A percentile compares a stretch with the other conserved stretches of the same genome.
These are phyloP conservation scores for Reticulitermes speratus DNA, from an alignment of 1,140 invertebrate species.

Conservation along the genomic window DNA sequence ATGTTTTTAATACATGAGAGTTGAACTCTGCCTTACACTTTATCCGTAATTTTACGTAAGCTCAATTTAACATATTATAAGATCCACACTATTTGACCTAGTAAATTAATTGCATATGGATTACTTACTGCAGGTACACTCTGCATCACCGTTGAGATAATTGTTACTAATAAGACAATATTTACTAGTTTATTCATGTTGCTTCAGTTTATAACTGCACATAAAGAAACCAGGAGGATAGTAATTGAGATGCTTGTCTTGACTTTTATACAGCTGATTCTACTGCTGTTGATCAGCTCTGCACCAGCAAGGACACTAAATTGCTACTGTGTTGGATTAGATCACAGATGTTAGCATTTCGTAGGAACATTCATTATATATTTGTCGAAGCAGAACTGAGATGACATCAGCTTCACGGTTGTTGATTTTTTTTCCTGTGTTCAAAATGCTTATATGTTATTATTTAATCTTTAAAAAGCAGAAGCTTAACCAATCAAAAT, in stretches of 20 bases:
- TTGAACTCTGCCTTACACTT: too few relatives aligned
- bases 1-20: too few relatives aligned
- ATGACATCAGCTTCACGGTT: too few relatives aligned
- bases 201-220: not conserved
- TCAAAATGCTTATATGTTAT: too few relatives aligned
- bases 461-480: too few relatives aligned
- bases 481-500: too few relatives aligned
- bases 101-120: not conserved
- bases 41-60: too few relatives aligned
- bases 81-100: not conserved
- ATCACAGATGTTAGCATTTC: too few relatives aligned
- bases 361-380: too few relatives aligned
- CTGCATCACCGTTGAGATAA: not conserved
- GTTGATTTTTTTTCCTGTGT: too few relatives aligned
- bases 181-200: not conserved
- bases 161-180: not conserved
- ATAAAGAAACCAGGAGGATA: not conserved
- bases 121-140: not conserved
- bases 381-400: too few relatives aligned
- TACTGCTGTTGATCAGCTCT: not conserved
- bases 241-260: not conserved
- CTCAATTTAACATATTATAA: too few relatives aligned
- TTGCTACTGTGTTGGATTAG: not conserved
- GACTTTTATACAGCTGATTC: not conserved
- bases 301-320: not conserved